Evolutionary conservation across 2,797 vertebrate species (phyloP).

Genomic region (Meriones psammophilus): DNA sequence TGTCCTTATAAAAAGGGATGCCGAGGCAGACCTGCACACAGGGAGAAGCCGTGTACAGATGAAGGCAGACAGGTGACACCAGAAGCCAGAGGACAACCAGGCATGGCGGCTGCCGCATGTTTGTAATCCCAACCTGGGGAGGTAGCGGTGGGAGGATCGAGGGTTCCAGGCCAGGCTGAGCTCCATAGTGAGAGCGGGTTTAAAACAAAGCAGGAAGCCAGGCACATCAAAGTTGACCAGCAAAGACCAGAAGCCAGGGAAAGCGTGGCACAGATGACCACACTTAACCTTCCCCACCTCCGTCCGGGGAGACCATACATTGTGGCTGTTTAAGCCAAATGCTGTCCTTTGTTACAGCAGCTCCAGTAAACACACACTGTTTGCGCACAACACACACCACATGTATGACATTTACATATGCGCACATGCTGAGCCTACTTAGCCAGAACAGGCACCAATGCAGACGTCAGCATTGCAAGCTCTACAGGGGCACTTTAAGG

Average conservation of each 20-base stretch:
- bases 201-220: not conserved
- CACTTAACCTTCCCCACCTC: not conserved
- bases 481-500: not conserved
- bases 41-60: not conserved
- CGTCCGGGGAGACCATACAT: fast-evolving
- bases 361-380: not conserved
- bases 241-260: not conserved
- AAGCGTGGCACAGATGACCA: not conserved
- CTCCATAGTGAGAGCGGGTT: not conserved
- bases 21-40: not conserved
- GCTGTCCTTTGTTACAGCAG: not conserved
- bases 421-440: not conserved
- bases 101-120: no score
- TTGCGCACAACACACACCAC: no score
- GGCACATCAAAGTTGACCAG: not conserved
- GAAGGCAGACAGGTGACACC: not conserved
- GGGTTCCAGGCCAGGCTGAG: not conserved
- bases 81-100: not conserved
- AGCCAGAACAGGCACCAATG: not conserved
- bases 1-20: not conserved
- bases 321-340: not conserved
- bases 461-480: not conserved
- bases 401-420: not conserved
- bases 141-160: not conserved
- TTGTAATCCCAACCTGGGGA: not conserved